These are phyloP conservation scores for Drosophila malerkotliana DNA, from an alignment of 1,140 invertebrate genomes.

Conservation along the genomic window DNA sequence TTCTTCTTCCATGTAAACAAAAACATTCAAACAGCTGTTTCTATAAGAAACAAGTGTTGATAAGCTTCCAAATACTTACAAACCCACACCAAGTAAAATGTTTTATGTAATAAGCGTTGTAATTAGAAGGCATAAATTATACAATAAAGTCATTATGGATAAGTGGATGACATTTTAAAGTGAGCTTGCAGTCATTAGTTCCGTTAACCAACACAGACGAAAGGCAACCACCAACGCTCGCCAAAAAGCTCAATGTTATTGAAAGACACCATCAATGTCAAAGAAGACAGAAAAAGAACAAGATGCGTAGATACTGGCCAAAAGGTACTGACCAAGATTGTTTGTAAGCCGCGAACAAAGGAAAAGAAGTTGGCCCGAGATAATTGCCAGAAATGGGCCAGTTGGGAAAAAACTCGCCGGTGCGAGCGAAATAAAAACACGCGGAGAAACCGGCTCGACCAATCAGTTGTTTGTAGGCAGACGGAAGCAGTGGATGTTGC, in stretches of 20 bases:
- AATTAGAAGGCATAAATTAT: constrained; percentile 20
- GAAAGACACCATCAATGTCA: constrained; percentile 38
- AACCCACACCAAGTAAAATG: neutral
- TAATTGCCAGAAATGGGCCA: constrained; percentile 50
- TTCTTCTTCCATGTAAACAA: constrained; percentile 54
- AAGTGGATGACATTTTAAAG: constrained; percentile 25
- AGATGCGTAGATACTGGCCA: constrained; percentile 5
- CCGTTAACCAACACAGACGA: constrained; percentile 14
- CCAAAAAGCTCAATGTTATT: constrained; percentile 31
- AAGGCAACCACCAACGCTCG: neutral
- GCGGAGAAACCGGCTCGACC: constrained; percentile 51
- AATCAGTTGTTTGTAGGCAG: constrained; percentile 55
- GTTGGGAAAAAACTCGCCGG: constrained; percentile 33
- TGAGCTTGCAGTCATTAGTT: neutral
- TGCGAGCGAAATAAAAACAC: constrained; percentile 50
- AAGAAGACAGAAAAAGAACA: constrained; percentile 46
- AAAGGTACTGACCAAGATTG: constrained; percentile 15
- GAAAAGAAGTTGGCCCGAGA: constrained; percentile 33
- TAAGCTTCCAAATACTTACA: neutral
- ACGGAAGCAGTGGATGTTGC: constrained; percentile 48
- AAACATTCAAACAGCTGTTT: constrained; percentile 53
- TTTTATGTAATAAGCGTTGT: constrained; percentile 21
- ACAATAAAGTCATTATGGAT: constrained; percentile 32
- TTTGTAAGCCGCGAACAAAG: constrained; percentile 2
- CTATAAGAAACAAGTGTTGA: constrained; percentile 22